Percentiles rank a stretch among this genome's conserved stretches.
These are phyloP conservation scores for Busseola fusca DNA, from an alignment of 2,888 invertebrate species.

Conservation along the genomic window DNA sequence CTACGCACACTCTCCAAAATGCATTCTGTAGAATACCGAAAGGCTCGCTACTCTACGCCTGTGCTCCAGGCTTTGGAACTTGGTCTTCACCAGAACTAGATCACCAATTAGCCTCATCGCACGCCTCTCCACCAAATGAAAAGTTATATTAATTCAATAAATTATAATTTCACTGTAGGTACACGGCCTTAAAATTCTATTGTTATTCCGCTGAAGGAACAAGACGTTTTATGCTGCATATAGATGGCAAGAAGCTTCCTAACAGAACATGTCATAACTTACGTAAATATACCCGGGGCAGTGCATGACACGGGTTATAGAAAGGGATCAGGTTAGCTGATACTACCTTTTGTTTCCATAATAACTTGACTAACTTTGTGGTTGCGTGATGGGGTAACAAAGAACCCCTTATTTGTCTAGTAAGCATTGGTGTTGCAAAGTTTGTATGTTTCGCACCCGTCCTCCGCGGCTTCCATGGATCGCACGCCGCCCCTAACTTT, in stretches of 20 bases:
- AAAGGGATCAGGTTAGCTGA: constrained; percentile 58
- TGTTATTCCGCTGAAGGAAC: neutral
- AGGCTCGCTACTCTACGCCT: too few species aligned
- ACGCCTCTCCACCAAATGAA: too few species aligned
- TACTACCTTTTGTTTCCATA: constrained; percentile 64
- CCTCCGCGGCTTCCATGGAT: constrained; percentile 66
- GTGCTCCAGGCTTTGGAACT: too few species aligned
- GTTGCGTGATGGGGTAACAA: constrained; percentile 73
- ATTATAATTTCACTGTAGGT: neutral
- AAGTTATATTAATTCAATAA: neutral
- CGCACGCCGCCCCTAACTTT: constrained; percentile 64
- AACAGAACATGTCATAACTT: constrained; percentile 54
- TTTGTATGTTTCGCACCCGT: constrained; percentile 60
- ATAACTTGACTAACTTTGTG: constrained; percentile 67
- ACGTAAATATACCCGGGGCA: constrained; percentile 46
- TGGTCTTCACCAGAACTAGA: too few species aligned
- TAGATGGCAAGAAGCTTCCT: constrained; percentile 22
- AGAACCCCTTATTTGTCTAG: constrained; percentile 73
- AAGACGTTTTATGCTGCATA: constrained; percentile 10
- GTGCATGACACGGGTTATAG: constrained; percentile 58
- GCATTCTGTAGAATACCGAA: too few species aligned
- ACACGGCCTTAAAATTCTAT: neutral
- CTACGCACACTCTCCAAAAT: too few species aligned
- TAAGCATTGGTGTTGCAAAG: constrained; percentile 66
- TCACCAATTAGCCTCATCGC: too few species aligned